Conservation (phyloP, 2,888 invertebrate species). For the Rhingia rostrata region DNA sequence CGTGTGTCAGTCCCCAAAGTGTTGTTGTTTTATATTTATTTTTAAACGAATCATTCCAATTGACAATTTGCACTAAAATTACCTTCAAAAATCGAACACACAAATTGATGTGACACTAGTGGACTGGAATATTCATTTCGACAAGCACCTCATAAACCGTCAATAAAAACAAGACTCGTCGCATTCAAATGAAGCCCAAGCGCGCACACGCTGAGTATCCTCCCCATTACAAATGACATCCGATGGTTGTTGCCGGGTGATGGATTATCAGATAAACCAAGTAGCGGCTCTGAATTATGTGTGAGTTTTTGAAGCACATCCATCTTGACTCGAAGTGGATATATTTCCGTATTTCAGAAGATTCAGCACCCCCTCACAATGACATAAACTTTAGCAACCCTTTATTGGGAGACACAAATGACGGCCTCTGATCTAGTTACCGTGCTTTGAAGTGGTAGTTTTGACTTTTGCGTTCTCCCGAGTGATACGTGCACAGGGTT, state of each 20-base stretch:
- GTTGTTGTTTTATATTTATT: background rate
- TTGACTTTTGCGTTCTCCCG: constrained; percentile 10
- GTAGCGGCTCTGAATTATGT: constrained; percentile 59
- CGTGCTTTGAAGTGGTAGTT: constrained; percentile 14
- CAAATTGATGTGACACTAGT: constrained; percentile 63
- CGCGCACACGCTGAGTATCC: constrained; percentile 44
- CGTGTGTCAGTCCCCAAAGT: constrained; percentile 29
- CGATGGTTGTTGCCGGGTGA: constrained; percentile 52
- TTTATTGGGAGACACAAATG: constrained; percentile 23
- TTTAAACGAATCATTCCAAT: constrained; percentile 25
- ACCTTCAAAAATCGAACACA: constrained; percentile 45
- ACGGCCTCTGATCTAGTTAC: constrained; percentile 47
- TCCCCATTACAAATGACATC: constrained; percentile 49
- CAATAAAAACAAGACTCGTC: constrained; percentile 41
- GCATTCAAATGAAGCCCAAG: constrained; percentile 60
- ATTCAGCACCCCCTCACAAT: constrained; percentile 34
- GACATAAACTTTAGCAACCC: constrained; percentile 10
- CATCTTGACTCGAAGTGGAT: constrained; percentile 1
- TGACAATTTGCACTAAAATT: constrained; percentile 53
- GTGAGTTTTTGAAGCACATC: constrained; percentile 40
- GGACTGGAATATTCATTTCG: constrained; percentile 63
- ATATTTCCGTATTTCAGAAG: constrained; percentile 62
- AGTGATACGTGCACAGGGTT: constrained; percentile 60
- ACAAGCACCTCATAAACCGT: constrained; percentile 62
- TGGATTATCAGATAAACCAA: constrained; percentile 55